Conservation (phyloP, 2,888 invertebrate genomes). For the Ypsolopha sequella region DNA sequence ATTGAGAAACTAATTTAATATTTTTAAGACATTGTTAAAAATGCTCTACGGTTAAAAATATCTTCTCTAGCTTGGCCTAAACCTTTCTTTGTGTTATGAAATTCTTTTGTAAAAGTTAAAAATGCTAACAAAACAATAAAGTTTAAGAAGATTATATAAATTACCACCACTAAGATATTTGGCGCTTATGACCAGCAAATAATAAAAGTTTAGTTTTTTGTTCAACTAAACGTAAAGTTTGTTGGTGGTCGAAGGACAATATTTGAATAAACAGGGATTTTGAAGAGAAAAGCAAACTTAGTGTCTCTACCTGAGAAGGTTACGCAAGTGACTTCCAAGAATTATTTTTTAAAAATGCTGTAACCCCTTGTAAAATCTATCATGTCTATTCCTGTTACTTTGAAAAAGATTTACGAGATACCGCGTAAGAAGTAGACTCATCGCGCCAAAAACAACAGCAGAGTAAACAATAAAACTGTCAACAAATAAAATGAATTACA, state of each 20-base stretch:
- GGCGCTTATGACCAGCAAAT: conserved; percentile 28
- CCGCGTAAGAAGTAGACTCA: not conserved
- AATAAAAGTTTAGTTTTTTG: conserved; percentile 32
- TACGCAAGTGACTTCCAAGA: conserved; percentile 14
- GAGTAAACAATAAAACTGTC: conserved; percentile 20
- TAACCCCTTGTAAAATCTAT: too few species aligned
- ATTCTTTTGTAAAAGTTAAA: too few species aligned
- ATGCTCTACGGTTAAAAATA: too few species aligned
- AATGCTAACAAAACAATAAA: not conserved
- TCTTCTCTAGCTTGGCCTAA: too few species aligned
- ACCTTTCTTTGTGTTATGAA: too few species aligned
- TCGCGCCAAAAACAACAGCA: not conserved
- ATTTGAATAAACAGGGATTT: conserved; percentile 1
- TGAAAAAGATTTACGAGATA: too few species aligned
- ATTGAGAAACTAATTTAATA: too few species aligned
- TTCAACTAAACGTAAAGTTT: conserved; percentile 19
- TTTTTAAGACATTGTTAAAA: too few species aligned
- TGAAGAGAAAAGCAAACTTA: conserved; percentile 15
- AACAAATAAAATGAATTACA: conserved; percentile 19
- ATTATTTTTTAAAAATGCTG: not conserved
- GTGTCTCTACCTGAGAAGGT: conserved; percentile 17
- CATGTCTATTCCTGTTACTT: too few species aligned
- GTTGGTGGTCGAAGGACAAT: conserved; percentile 27
- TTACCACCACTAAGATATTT: conserved; percentile 32
- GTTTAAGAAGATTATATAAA: conserved; percentile 22